Percentiles rank a stretch among this genome's conserved stretches.
phyloP scores from a whole-genome alignment of 2,113 vertebrate genomes.

The Dryoscopus gambensis region DNA sequence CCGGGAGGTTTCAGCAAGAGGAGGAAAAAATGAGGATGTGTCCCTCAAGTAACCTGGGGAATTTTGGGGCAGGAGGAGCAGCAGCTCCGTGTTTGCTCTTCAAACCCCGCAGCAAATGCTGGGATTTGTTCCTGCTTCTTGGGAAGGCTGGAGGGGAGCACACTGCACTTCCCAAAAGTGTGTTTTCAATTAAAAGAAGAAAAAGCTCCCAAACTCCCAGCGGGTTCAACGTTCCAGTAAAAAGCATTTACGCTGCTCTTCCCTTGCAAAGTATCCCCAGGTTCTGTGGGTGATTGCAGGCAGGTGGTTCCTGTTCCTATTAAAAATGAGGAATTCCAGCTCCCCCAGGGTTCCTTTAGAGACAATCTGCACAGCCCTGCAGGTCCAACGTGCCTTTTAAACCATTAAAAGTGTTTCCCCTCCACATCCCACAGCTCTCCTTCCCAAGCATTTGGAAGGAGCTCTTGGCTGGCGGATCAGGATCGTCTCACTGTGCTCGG shows the following conservation, averaged over 20 bases:
- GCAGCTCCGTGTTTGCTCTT: not conserved
- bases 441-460: not conserved
- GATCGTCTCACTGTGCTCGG: not conserved
- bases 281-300: conserved; percentile 28
- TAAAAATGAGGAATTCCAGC: conserved; percentile 54
- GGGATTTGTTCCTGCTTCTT: not conserved
- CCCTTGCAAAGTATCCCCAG: not conserved
- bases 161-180: not conserved
- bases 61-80: not conserved
- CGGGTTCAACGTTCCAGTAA: not conserved
- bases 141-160: not conserved
- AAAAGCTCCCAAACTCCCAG: conserved; percentile 12
- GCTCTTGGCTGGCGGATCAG: not conserved
- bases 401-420: conserved; percentile 18
- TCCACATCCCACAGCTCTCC: not conserved
- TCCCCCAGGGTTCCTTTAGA: conserved; percentile 35
- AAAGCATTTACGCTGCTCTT: conserved; percentile 28
- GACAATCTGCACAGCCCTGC: conserved; percentile 18
- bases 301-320: conserved; percentile 64
- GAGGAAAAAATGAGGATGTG: not conserved
- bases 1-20: too few relatives aligned
- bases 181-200: conserved; percentile 53
- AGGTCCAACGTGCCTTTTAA: conserved; percentile 18
- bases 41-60: not conserved
- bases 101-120: rapidly evolving